Percentiles rank a stretch among this genome's conserved stretches.
Evolutionary conservation across 1,140 invertebrate genomes (phyloP).

Genomic region (Cydia fagiglandana): DNA sequence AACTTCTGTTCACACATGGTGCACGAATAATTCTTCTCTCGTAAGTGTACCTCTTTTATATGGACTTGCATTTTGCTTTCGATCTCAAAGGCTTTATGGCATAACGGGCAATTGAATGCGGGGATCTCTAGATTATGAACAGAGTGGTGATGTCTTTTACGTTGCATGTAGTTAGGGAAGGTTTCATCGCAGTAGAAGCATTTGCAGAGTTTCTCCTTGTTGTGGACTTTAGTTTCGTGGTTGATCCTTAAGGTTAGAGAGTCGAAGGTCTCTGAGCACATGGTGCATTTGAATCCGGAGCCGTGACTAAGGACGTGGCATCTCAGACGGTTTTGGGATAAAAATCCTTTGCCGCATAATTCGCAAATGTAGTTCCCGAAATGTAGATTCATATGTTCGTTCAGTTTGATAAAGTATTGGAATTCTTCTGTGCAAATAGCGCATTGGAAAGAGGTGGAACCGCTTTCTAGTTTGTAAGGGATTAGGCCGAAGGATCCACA

Average conservation of each 20-base stretch:
- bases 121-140: constrained; percentile 50
- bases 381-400: constrained; percentile 75
- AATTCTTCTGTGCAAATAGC: constrained; percentile 67
- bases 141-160: constrained; percentile 58
- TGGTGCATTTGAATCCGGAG: constrained; percentile 50
- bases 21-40: constrained; percentile 66
- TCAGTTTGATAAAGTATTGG: constrained; percentile 71
- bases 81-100: constrained; percentile 60
- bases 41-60: constrained; percentile 65
- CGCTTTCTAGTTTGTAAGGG: constrained; percentile 59
- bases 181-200: constrained; percentile 61
- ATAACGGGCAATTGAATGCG: constrained; percentile 60
- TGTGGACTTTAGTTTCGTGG: constrained; percentile 57
- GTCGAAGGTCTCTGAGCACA: constrained; percentile 56
- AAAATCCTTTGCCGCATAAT: constrained; percentile 86
- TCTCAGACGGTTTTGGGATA: constrained; percentile 60
- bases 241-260: constrained; percentile 54
- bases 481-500: constrained; percentile 54
- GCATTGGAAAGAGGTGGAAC: constrained; percentile 60
- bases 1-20: constrained; percentile 66
- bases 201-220: constrained; percentile 52
- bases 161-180: constrained; percentile 55
- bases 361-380: constrained; percentile 85
- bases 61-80: constrained; percentile 66
- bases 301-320: constrained; percentile 59